Conservation (phyloP, 2,113 vertebrate genomes). For the Myrmecophaga tridactyla region DNA sequence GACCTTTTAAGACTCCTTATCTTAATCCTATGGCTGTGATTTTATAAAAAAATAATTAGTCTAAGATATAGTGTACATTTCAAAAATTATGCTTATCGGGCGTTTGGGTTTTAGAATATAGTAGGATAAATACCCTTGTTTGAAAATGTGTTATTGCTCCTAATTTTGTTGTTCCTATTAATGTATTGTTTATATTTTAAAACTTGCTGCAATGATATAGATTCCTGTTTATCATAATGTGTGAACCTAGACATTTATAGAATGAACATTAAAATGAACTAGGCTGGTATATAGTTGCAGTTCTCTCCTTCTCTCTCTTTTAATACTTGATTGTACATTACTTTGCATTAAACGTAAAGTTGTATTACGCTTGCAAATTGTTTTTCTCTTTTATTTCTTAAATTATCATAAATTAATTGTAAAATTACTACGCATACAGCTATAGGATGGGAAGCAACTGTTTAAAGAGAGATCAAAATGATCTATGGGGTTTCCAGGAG, state of each 20-base stretch:
- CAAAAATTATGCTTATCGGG: constrained; percentile 10
- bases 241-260: constrained; percentile 53
- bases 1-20: constrained; percentile 37
- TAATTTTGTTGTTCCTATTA: constrained; percentile 68
- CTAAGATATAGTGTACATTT: not conserved
- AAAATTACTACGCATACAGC: not conserved
- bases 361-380: not conserved
- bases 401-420: constrained; percentile 53
- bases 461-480: not conserved
- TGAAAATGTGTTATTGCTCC: constrained; percentile 59
- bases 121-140: constrained; percentile 51
- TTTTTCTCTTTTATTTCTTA: not conserved
- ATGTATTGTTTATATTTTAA: constrained; percentile 49
- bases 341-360: constrained; percentile 49
- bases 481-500: not conserved
- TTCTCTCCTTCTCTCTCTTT: not conserved
- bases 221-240: constrained; percentile 56
- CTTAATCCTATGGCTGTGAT: not conserved
- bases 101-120: constrained; percentile 24
- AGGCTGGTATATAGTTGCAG: constrained; percentile 10
- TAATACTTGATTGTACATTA: constrained; percentile 39
- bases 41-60: constrained; percentile 55
- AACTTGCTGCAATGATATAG: constrained; percentile 43
- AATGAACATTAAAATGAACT: constrained; percentile 54
- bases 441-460: constrained; percentile 29